A percentile compares a stretch with the other conserved stretches of the same genome.
Evolutionary conservation across 2,113 vertebrate species (phyloP).

Genomic region (Spea multiplicata): DNA sequence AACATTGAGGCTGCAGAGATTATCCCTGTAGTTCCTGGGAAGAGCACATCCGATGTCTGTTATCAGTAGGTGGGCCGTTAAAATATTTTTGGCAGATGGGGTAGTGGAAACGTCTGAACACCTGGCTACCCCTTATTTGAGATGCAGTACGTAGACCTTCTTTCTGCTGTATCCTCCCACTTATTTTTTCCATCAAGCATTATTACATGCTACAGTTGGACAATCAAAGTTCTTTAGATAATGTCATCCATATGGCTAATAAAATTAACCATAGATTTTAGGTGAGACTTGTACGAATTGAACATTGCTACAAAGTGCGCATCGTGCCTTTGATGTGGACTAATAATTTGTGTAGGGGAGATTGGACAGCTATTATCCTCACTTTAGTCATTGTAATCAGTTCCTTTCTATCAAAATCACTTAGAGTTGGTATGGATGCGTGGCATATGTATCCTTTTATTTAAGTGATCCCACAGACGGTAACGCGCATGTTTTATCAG

Average conservation of each 20-base stretch:
- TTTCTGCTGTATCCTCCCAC: too few species aligned
- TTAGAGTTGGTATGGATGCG: neutral
- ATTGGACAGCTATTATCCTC: constrained; percentile 6
- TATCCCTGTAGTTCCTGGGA: too few species aligned
- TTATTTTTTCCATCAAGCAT: neutral
- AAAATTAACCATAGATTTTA: constrained; percentile 9
- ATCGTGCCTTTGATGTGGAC: constrained; percentile 4
- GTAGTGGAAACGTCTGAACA: too few species aligned
- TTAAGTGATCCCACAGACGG: neutral
- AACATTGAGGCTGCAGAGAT: too few species aligned
- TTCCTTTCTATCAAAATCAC: constrained; percentile 14
- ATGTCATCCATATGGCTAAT: constrained; percentile 14
- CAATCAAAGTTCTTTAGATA: neutral
- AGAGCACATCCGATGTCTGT: too few species aligned
- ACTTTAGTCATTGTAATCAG: constrained; percentile 18
- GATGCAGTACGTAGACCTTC: too few species aligned
- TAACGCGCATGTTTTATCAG: neutral
- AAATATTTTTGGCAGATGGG: too few species aligned
- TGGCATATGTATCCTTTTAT: constrained; percentile 22
- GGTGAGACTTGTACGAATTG: constrained; percentile 4
- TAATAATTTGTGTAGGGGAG: constrained; percentile 24
- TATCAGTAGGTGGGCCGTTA: too few species aligned
- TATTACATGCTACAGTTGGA: neutral
- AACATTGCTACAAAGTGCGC: neutral
- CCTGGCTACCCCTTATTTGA: too few species aligned